Conservation (phyloP, 2,888 invertebrate genomes). For the Ceraclea dissimilis region DNA sequence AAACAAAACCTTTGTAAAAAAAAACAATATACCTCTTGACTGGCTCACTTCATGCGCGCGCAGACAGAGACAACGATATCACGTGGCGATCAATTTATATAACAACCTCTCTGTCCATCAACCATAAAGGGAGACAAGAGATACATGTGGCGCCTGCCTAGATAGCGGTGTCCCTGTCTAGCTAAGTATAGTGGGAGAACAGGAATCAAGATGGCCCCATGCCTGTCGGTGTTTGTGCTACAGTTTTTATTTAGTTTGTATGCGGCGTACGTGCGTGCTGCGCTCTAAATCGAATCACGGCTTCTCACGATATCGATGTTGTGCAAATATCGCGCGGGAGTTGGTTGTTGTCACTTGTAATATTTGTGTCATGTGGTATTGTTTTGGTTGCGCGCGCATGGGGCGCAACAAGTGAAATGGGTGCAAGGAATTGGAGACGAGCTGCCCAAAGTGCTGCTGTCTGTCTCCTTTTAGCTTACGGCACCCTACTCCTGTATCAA, state of each 20-base stretch:
- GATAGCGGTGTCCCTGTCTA: conserved; percentile 20
- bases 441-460: conserved; percentile 39
- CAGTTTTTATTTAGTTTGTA: conserved; percentile 20
- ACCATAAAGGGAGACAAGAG: neutral
- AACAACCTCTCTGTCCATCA: conserved; percentile 12
- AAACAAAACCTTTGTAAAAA: conserved; percentile 20
- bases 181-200: conserved; percentile 11
- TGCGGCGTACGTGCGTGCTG: conserved; percentile 14
- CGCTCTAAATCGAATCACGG: conserved; percentile 7
- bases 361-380: conserved; percentile 12
- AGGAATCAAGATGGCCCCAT: conserved; percentile 18
- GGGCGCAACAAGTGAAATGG: conserved; percentile 38
- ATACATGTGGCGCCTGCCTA: conserved; percentile 18
- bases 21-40: conserved; percentile 4
- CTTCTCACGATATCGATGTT: conserved; percentile 6
- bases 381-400: conserved; percentile 20
- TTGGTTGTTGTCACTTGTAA: conserved; percentile 7
- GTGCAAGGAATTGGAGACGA: conserved; percentile 39
- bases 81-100: conserved; percentile 11
- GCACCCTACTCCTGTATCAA: conserved; percentile 55
- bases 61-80: conserved; percentile 13
- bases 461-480: conserved; percentile 50
- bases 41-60: conserved; percentile 14
- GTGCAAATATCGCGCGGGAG: conserved; percentile 14
- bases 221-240: conserved; percentile 12